Base-by-base conservation (phyloP, 2,888 invertebrate genomes). In the Mesopsocus fuscifrons region DNA sequence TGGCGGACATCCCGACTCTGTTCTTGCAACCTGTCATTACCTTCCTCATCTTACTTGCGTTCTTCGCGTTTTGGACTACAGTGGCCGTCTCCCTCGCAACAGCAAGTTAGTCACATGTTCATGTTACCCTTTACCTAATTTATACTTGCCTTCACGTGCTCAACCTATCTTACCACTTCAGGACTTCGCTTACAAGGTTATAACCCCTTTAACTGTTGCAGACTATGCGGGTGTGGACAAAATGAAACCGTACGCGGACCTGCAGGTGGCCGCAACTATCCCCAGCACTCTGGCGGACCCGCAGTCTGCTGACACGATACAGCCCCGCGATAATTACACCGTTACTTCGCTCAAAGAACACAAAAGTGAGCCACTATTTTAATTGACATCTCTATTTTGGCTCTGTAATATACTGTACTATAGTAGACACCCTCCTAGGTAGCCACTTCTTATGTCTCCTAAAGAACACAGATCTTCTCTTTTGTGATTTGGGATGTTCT, bases 71-170 rank as follows among this genome's bases (percentile, higher is more conserved):
- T 63, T 94, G 92, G 91, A 69, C 88, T 11, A 64, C 74, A 45
- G 80, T 92, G 43, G 74, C 91, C 57, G 77, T 89, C 20, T 81
- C 77, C 57, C 65, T 88, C 44, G 80, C 81, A n/a, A 87, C 87
- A 21, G 80, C 87, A 8, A 84, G 84, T 68, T 72, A 77, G 61
- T 73, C 70, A 2, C 45, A n/a, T n/a, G n/a, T n/a, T n/a, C n/a
- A 45, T 34, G n/a, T n/a, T n/a, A n/a, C n/a, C n/a, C n/a, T n/a
- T n/a, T n/a, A n/a, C n/a, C n/a, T n/a, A n/a, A n/a, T n/a, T n/a
- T n/a, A n/a, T n/a, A n/a, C n/a, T n/a, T n/a, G n/a, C n/a, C n/a
- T n/a, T n/a, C n/a, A n/a, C n/a, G n/a, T n/a, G n/a, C n/a, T n/a
- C n/a, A n/a, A n/a, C n/a, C n/a, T n/a, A n/a, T n/a, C n/a, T n/a